Evolutionary conservation across 2,888 invertebrate genomes (phyloP).

Genomic region (Eilema caniola): DNA sequence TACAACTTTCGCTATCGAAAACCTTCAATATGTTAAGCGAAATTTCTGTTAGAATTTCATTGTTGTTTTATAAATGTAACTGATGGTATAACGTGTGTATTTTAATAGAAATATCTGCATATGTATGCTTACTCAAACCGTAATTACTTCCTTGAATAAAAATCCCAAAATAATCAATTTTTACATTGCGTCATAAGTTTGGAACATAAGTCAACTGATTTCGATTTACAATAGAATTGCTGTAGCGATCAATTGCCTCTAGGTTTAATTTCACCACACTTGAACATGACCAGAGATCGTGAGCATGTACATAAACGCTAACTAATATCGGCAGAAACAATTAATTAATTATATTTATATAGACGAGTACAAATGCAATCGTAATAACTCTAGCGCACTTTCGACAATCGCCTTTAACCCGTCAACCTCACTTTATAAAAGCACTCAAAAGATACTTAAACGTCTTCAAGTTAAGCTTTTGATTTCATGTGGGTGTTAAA

Average conservation of each 20-base stretch:
- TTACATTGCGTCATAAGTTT: no score
- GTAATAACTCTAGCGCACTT: background rate
- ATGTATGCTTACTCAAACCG: no score
- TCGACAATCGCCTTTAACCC: conserved; percentile 14
- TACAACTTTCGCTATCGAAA: conserved; percentile 27
- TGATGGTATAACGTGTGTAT: no score
- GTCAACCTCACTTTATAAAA: conserved; percentile 53
- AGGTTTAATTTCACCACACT: background rate
- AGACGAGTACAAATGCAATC: background rate
- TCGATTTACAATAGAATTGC: background rate
- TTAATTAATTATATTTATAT: background rate
- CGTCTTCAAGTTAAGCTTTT: conserved; percentile 62
- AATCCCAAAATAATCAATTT: no score
- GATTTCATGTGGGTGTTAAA: conserved; percentile 64
- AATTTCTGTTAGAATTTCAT: background rate
- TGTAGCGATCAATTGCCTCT: background rate
- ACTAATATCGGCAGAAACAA: background rate
- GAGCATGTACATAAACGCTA: background rate
- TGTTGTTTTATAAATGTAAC: no score
- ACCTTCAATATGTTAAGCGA: background rate
- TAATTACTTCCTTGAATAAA: no score
- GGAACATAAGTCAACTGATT: background rate
- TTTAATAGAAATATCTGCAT: no score
- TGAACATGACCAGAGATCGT: background rate
- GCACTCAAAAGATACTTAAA: conserved; percentile 65